Base-by-base conservation (phyloP, 2,888 invertebrate species). In the Pedicia rivosa region DNA sequence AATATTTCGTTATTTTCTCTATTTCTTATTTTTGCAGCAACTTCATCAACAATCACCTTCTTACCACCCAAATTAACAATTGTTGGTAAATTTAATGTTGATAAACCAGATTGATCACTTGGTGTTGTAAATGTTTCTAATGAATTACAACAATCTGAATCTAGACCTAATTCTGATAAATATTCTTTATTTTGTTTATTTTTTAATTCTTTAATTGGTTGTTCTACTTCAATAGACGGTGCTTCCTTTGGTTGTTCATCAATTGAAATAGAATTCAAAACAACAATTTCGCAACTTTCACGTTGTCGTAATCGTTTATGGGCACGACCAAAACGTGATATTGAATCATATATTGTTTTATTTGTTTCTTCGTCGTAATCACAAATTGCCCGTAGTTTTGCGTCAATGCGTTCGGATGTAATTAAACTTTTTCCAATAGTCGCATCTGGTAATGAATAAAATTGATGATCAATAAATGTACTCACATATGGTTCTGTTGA, bases 331-430 rank as follows among this genome's bases (percentile, higher is more conserved):
- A 60, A 60, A 17, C 55, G 51, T 39, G 56, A 49, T 35, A 58
- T 58, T 16, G 59, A 58, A 41, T 60, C 57, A 46, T 57, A 52
- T 33, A 33, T 32, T 20, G 28, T 29, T 19, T 10, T 5, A 10
- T 27, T 14, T 10, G 14, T 14, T 6, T 27, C 35, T 16, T 8
- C 8, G 3, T 7, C 12, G 10, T 7, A 12, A 28, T 28, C 28
- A 13, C 39, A 60, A 9, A 57, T 58, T 14, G 55, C 66, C 25
- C 78, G 62, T 38, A 78, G 55, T 53, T 78, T 77, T 39, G 72
- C 71, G 54, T 79, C 78, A 48, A 78, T 78, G 45, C 71, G 69
- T 53, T 78, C 78, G 40, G 73, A 77, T 50, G 74, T 75, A 48
- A 74, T 68, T 42, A 78, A 64, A 51, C 73, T 74, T 53, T 75